Evolutionary conservation across 2,113 vertebrate genomes (phyloP).

Genomic region (Gymnorhina tibicen): DNA sequence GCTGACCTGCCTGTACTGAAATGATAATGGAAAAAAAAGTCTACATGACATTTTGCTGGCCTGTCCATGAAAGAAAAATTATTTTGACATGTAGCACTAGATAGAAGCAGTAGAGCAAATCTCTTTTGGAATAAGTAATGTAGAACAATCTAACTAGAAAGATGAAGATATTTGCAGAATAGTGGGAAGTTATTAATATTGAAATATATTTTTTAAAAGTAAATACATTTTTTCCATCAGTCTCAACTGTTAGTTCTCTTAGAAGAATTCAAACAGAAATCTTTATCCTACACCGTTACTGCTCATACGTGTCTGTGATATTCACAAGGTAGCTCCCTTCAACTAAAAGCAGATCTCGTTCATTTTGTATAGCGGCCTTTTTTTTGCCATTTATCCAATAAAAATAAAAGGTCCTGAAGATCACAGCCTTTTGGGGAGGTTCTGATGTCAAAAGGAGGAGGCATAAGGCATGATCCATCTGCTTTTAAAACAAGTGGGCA

Average conservation of each 20-base stretch:
- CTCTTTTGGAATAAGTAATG: slow-evolving; percentile 15
- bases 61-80: slow-evolving; percentile 16
- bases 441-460: not conserved
- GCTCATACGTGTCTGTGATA: not conserved
- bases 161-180: slow-evolving; percentile 18
- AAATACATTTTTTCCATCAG: not conserved
- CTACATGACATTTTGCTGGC: slow-evolving; percentile 31
- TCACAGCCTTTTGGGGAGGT: not conserved
- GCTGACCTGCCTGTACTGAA: not conserved
- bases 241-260: not conserved
- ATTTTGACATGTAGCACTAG: slow-evolving; percentile 27
- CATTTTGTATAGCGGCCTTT: not conserved
- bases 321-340: not conserved
- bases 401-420: not conserved
- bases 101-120: slow-evolving; percentile 32
- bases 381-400: not conserved
- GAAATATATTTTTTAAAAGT: not conserved
- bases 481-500: not conserved
- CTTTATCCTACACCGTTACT: not conserved
- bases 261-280: not conserved
- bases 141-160: slow-evolving; percentile 2
- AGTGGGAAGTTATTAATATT: slow-evolving; percentile 24
- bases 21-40: slow-evolving; percentile 2
- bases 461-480: not conserved
- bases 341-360: not conserved